Evolutionary conservation across 2,797 vertebrate genomes (phyloP), one percentile per base, ranked within the genome.

Genomic region (Poeciliopsis gracilis): DNA sequence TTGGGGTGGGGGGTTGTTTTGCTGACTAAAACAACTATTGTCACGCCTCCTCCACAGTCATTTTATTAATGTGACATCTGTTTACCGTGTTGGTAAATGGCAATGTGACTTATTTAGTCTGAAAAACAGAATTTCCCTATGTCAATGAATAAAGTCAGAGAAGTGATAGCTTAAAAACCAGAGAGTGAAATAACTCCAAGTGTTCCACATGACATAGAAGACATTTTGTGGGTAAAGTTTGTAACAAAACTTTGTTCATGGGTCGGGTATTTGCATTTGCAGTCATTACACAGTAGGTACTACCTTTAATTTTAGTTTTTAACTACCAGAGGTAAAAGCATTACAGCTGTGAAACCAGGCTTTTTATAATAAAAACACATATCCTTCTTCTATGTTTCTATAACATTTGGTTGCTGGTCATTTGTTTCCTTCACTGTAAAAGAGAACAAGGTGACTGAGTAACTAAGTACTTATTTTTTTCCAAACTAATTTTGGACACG

Each of bases 1-100:
- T 5, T 66, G 77, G 73, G 74, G 79, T 41, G 82, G 6, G 80
- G 79, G 75, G 75, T 72, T 77, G 82, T 86, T 89, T 88, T 87
- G 81, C 86, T 92, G 88, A 91, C 82, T 90, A 79, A 91, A 84
- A 88, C 61, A 84, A 75, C 72, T 73, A 82, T 85, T 85, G 83
- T 87, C 84, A 63, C 82, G 38, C 66, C 74, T 86, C 88, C 86
- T 83, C 77, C 87, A 86, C 84, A 86, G 71, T 88, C 76, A 38
- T 76, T 76, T 76, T 77, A 77, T 82, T 77, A 63, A 47, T 76
- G 73, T 84, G 81, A 84, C 80, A 86, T 80, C 30, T 72, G 43
- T 77, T 83, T 81, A 57, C 55, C 76, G 59, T 79, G 28, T 75
- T 76, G 70, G 87, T 79, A 86, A 82, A 84, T 82, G 84, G 63